These are phyloP conservation scores for Pristionchus japonicus DNA, from an alignment of 2,888 invertebrate genomes.

Conservation along the genomic window DNA sequence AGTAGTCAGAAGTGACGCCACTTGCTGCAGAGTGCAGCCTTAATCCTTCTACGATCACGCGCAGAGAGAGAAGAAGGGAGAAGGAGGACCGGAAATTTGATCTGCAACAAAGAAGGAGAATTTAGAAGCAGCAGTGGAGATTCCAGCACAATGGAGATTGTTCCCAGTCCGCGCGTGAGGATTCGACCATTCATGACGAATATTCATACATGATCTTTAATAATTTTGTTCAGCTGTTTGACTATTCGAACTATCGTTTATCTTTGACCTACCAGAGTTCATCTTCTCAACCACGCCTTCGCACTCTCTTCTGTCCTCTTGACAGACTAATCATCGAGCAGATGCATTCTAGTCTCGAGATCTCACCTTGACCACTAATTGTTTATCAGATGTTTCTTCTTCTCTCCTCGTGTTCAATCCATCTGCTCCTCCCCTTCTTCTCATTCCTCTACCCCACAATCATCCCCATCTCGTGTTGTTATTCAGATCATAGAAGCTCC, in stretches of 20 bases:
- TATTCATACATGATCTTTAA: no score
- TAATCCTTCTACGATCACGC: background rate
- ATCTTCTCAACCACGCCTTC: background rate
- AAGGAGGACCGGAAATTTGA: constrained; percentile 26
- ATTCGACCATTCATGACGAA: background rate
- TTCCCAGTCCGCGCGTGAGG: no score
- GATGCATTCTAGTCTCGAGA: background rate
- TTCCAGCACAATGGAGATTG: constrained; percentile 27
- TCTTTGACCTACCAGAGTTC: background rate
- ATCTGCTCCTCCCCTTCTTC: background rate
- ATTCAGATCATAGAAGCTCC: no score
- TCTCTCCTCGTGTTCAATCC: background rate
- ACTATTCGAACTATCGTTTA: background rate
- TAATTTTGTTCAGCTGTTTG: no score
- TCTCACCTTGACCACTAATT: background rate
- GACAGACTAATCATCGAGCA: background rate
- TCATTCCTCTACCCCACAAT: background rate
- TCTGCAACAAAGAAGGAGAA: constrained; percentile 40
- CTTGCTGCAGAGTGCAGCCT: background rate
- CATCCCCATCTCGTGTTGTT: background rate
- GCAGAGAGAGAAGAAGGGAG: background rate
- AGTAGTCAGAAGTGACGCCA: no score
- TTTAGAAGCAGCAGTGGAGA: constrained; percentile 1
- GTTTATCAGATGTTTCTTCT: background rate
- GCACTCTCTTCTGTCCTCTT: background rate